Conservation (phyloP, 1,140 invertebrate species). For the Alviniconcha marisindica region DNA sequence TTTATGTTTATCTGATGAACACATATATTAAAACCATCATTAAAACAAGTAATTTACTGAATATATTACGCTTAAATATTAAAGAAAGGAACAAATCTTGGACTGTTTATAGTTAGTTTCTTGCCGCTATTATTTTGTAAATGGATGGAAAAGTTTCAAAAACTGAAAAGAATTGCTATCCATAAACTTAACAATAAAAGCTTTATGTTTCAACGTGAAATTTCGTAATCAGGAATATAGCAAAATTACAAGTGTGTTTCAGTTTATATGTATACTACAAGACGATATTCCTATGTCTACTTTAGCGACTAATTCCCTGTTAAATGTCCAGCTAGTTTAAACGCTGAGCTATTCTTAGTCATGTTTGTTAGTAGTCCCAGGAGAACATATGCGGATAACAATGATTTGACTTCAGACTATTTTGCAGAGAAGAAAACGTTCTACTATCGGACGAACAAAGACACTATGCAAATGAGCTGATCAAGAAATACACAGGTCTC, state of each 20-base stretch:
- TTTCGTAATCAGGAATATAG: too few species aligned
- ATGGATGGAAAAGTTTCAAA: too few species aligned
- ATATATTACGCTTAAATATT: too few species aligned
- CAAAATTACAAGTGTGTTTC: background rate
- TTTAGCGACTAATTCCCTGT: background rate
- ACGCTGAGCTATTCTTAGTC: background rate
- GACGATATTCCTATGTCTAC: background rate
- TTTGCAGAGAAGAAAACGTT: slow-evolving; percentile 43
- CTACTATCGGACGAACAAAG: slow-evolving; percentile 61
- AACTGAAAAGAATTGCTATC: too few species aligned
- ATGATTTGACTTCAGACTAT: background rate
- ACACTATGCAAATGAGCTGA: slow-evolving; percentile 65
- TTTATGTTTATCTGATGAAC: too few species aligned
- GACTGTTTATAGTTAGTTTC: too few species aligned
- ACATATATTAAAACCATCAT: too few species aligned
- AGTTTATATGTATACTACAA: background rate
- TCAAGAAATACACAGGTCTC: slow-evolving; percentile 65
- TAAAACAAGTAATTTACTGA: too few species aligned
- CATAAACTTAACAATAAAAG: too few species aligned
- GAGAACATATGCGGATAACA: background rate
- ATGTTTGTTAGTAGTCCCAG: background rate
- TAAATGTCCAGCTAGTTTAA: background rate
- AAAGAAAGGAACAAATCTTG: too few species aligned
- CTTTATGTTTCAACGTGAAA: background rate
- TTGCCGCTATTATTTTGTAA: too few species aligned